Evolutionary conservation across 2,888 invertebrate genomes (phyloP).

Genomic region (Elmis aenea): DNA sequence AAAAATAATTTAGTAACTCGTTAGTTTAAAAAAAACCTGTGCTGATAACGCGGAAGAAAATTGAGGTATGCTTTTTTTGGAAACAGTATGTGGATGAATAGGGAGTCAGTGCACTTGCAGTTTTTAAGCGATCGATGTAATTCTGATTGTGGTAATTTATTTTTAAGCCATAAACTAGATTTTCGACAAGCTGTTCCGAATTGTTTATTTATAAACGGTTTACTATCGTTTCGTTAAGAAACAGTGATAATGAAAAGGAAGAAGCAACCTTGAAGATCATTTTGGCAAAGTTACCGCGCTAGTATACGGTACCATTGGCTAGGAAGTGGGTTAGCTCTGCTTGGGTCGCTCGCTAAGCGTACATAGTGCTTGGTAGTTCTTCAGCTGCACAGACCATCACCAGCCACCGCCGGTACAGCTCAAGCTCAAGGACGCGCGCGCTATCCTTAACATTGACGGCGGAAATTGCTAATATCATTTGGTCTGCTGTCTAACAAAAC

Average conservation of each 20-base stretch:
- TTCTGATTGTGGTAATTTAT: too few species aligned
- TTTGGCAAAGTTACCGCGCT: conserved; percentile 21
- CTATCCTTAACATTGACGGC: conserved; percentile 25
- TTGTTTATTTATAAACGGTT: too few species aligned
- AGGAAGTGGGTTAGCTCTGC: conserved; percentile 46
- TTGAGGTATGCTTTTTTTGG: not conserved
- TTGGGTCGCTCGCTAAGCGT: conserved; percentile 28
- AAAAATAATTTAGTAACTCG: too few species aligned
- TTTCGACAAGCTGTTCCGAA: too few species aligned
- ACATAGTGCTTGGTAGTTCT: conserved; percentile 42
- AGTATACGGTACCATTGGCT: conserved; percentile 39
- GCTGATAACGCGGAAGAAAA: too few species aligned
- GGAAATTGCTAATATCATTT: conserved; percentile 22
- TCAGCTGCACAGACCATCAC: conserved; percentile 41
- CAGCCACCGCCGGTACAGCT: conserved; percentile 38
- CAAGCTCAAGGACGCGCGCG: conserved; percentile 34
- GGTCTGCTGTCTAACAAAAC: conserved; percentile 10
- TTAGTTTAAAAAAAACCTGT: too few species aligned
- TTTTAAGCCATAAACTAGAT: too few species aligned
- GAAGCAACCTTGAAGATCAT: conserved; percentile 13
- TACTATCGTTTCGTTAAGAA: too few species aligned
- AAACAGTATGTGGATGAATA: not conserved
- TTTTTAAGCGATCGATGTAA: too few species aligned
- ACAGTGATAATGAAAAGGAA: not conserved
- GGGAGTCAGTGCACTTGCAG: conserved; percentile 5